Base-by-base conservation (phyloP, 2,797 vertebrate species). In the Melanotaenia pygmaea region DNA sequence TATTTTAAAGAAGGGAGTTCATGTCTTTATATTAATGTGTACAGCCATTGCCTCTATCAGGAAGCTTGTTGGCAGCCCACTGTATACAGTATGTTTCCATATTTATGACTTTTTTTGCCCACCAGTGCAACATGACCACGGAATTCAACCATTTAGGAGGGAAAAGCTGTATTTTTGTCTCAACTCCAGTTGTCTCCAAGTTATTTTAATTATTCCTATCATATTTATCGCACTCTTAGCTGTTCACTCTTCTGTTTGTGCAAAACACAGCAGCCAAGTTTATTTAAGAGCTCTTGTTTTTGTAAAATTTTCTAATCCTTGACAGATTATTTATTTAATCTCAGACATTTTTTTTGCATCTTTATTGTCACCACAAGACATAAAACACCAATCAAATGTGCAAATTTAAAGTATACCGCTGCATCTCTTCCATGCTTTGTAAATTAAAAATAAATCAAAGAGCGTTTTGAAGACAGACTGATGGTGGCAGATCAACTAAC, bases 361-460 rank as follows among this genome's bases (percentile, higher is more conserved):
- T 5, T 74, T 45, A 43, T 57, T 67, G 62, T 45, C 37, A 54
- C 22, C 20, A 18, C n/a, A 45, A 45, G 40, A 20, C 26, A 28
- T 62, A 51, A 64, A 72, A 56, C 47, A 53, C 62, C 26, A 64
- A 43, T 53, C 63, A 51, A 62, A 61, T n/a, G 24, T 54, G 51
- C 12, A 43, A 66, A 59, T 61, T 59, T 50, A 18, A 56, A 24
- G 18, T 53, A 30, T 37, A 43, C 45, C n/a, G n/a, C 60, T 64
- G 22, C 53, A 28, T n/a, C 9, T 72, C 38, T 1, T 64, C 34
- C 18, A 0, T 53, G 34, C 51, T 67, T 22, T 1, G 43, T 26
- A 61, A 75, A 68, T 62, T 12, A 61, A 82, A 69, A 68, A 76
- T 60, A 43, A 72, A 76, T 76, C 54, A 72, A 56, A 80, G 47